Conservation (phyloP, 2,797 vertebrate genomes). For the Gallirallus australis region DNA sequence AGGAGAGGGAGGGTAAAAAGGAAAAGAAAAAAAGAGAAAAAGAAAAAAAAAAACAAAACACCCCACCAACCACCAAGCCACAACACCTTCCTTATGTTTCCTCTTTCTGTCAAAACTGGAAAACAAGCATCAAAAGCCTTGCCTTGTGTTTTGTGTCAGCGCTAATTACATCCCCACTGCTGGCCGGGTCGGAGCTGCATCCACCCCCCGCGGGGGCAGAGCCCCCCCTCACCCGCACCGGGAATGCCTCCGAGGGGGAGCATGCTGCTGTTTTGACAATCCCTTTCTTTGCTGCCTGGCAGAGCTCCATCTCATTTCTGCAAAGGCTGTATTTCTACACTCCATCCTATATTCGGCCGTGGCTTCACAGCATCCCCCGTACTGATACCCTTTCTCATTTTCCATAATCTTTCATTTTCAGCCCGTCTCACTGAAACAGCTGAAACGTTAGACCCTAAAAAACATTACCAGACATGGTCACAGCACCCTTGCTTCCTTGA, state of each 20-base stretch:
- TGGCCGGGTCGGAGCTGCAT: neutral
- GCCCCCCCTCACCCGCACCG: neutral
- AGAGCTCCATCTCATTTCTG: slow-evolving; percentile 45
- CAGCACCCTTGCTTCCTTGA: neutral
- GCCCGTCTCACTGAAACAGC: neutral
- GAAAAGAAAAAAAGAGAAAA: neutral
- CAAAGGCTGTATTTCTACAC: neutral
- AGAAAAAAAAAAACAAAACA: neutral
- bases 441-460: neutral
- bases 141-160: slow-evolving; percentile 1
- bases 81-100: neutral
- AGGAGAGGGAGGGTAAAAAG: neutral
- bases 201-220: neutral
- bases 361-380: neutral
- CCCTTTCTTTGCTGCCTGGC: slow-evolving; percentile 22
- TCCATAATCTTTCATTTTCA: neutral
- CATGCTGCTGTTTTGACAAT: neutral
- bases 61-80: too few relatives aligned
- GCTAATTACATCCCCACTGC: neutral
- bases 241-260: neutral
- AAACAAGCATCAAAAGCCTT: neutral
- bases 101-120: neutral
- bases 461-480: neutral
- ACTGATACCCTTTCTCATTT: neutral
- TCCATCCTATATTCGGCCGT: neutral